Evolutionary conservation across 2,888 invertebrate genomes (phyloP), one percentile per base, ranked within the genome.

Genomic region (Tuta absoluta): DNA sequence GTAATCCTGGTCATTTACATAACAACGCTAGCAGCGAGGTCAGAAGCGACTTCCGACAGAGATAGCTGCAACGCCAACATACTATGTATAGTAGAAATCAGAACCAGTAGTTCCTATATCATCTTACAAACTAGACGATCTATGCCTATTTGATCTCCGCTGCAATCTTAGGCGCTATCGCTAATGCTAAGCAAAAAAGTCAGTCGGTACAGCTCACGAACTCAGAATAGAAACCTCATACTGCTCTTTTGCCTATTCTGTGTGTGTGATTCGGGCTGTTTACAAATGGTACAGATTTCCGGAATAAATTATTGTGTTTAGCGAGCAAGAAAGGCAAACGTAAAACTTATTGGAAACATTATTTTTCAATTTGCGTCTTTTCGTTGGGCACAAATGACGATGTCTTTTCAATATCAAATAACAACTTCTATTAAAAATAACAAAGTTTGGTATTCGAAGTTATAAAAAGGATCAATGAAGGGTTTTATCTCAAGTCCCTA

Each of bases 401-500:
- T 45, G 45, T n/a, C 4, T 45, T n/a, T 7, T 45, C n/a, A 45
- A 41, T 41, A 14, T 10, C 2, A 14, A n/a, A 14, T 7, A 17
- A 45, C n/a, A 45, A 45, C 45, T 45, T 45, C 45, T 45, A 5
- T 17, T 0, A 45, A 45, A 45, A 17, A 7, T 45, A n/a, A 4
- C 12, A 3, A 41, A 41, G 41, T 12, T 41, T 41, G 37, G 37
- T 45, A 17, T n/a, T 45, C 45, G 4, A 45, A 17, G 7, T 45
- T 45, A 45, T 17, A 45, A 45, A 45, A 17, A 45, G 45, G 45
- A 45, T 45, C 45, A 45, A 17, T 17, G 45, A 45, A 45, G 45
- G 45, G n/a, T 45, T 45, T 45, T 45, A 45, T 45, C 45, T 45
- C 45, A 45, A 45, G 45, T n/a, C 45, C 17, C 45, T 17, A 45